Percentiles rank a stretch among this genome's conserved stretches.
These are phyloP conservation scores for Frankliniella intonsa DNA, from an alignment of 2,888 invertebrate genomes.

Conservation along the genomic window DNA sequence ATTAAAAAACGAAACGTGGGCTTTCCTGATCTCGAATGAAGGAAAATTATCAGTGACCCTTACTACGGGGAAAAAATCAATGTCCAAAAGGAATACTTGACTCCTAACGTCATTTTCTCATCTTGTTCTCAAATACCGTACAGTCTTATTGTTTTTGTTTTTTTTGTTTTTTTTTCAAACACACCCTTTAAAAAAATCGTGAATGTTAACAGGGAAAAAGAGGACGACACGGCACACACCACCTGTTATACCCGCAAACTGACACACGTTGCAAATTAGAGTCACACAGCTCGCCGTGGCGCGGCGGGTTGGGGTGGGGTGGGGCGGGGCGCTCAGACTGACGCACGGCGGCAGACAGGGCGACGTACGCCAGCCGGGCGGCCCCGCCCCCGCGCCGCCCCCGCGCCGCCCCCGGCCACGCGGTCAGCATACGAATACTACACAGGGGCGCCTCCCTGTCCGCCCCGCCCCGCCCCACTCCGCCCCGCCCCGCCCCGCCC, in stretches of 20 bases:
- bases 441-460: not conserved
- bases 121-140: not conserved
- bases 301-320: not conserved
- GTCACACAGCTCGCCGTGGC: not conserved
- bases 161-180: not conserved
- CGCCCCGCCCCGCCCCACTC: not conserved
- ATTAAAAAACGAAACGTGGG: too few relatives aligned
- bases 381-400: not conserved
- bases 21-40: too few relatives aligned
- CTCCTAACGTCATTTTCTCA: not conserved
- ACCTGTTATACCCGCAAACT: not conserved
- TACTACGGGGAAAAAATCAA: too few relatives aligned
- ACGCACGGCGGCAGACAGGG: too few relatives aligned
- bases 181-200: not conserved
- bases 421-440: slow-evolving; percentile 18
- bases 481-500: not conserved
- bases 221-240: too few relatives aligned
- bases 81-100: not conserved
- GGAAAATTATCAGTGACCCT: too few relatives aligned
- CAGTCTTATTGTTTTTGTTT: not conserved
- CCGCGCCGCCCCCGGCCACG: not conserved
- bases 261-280: slow-evolving; percentile 17
- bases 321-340: not conserved
- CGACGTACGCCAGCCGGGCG: too few relatives aligned
- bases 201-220: too few relatives aligned